Evolutionary conservation across 37 sponge, comb jelly and placozoan genomes (phyloP).

Genomic region (Spongia lamella): DNA sequence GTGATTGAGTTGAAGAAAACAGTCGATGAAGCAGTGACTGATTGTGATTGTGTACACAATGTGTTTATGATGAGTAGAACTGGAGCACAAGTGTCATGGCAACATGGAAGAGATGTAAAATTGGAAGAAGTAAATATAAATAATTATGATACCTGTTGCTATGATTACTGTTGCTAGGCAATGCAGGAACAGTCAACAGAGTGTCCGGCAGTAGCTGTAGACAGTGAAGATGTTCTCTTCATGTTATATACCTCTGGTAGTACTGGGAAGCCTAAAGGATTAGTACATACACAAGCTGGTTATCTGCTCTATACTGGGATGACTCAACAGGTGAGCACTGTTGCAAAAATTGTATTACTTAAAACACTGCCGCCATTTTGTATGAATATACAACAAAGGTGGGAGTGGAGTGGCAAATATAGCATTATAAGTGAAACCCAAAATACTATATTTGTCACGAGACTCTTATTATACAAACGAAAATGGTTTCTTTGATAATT

Average conservation of each 20-base stretch:
- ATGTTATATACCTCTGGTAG: slow-evolving; percentile 97
- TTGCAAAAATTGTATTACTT: no score
- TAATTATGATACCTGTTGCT: neutral
- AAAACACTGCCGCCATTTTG: no score
- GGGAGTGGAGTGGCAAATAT: no score
- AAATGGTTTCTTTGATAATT: no score
- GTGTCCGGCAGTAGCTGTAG: slow-evolving; percentile 85
- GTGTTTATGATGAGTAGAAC: slow-evolving; percentile 86
- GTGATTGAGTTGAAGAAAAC: slow-evolving; percentile 80
- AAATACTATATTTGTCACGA: no score
- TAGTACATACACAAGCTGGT: slow-evolving; percentile 96
- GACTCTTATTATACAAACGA: no score
- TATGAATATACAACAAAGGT: no score
- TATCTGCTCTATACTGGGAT: slow-evolving; percentile 90
- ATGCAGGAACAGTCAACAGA: slow-evolving; percentile 63
- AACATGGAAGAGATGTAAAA: slow-evolving; percentile 58
- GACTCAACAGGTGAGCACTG: slow-evolving; percentile 74
- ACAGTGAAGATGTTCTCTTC: slow-evolving; percentile 94
- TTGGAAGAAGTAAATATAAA: slow-evolving; percentile 69
- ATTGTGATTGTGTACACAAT: slow-evolving; percentile 62
- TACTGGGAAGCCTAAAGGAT: slow-evolving; percentile 96
- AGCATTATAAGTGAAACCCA: no score
- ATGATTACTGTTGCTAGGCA: slow-evolving; percentile 49
- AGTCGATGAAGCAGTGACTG: slow-evolving; percentile 87
- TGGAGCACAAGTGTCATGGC: slow-evolving; percentile 62